Evolutionary conservation across 1,140 invertebrate species (phyloP), one percentile per base, ranked within the genome.

Genomic region (Saccostrea cuccullata): DNA sequence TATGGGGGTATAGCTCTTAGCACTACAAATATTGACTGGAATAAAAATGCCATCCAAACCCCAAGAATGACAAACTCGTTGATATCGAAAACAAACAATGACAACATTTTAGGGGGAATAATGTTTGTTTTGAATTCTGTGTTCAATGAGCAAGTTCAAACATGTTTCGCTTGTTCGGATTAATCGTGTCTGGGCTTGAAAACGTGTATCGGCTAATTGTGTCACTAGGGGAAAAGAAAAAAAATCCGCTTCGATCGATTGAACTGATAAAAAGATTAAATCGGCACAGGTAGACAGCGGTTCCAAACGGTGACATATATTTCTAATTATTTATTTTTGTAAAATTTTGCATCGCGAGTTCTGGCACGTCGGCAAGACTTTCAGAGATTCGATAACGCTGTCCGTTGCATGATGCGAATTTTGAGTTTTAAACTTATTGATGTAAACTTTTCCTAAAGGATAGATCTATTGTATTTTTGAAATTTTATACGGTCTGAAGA

Each of bases 1-100:
- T 13, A 4, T 60, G 58, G 12, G 6, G 58, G 13, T 47, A 20
- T 64, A 2, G 17, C 58, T 64, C 58, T 15, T 20, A 0, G 58
- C 17, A 20, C n/a, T 2, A 5, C 15, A 64, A 64, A 64, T 64
- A 77, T 77, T 40, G 70, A 77, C 70, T 36, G 11, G 70, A 15
- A 77, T 77, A 77, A 77, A 77, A 77, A 26, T 77, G 70, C 70
- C 70, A 36, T 30, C 26, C 26, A 36, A 77, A 26, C 23, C 26
- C 70, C 23, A 26, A 77, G 30, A 77, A 77, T 77, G 70, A 77
- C 70, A 30, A 77, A 36, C 26, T 77, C 70, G 26, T 77, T 77
- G 70, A 77, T 77, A 77, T 77, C 70, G 26, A 77, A 77, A 77
- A 77, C 70, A 77, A 77, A 77, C 70, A 77, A 77, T 36, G 23